These are phyloP conservation scores for Pyrgus malvae DNA, from an alignment of 2,888 invertebrate species.

Conservation along the genomic window DNA sequence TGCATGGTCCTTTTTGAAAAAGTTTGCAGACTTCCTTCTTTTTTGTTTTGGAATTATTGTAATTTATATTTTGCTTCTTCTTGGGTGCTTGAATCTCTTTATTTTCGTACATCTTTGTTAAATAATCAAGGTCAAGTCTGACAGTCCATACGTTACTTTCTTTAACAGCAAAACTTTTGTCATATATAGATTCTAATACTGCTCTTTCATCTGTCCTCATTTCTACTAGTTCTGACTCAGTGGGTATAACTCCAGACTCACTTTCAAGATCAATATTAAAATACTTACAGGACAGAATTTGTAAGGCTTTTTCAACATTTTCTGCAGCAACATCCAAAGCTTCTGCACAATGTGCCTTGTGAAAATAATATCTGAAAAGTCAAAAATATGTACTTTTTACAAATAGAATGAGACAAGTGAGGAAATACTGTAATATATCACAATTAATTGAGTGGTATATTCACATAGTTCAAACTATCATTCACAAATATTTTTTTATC, in stretches of 20 bases:
- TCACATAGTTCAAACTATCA: no score
- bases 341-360: slow-evolving; percentile 87
- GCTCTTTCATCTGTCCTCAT: slow-evolving; percentile 87
- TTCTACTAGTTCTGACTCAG: slow-evolving; percentile 81
- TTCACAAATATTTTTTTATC: no score
- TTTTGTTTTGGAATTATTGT: slow-evolving; percentile 64
- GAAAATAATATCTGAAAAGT: slow-evolving; percentile 86
- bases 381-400: no score
- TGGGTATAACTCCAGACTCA: slow-evolving; percentile 64
- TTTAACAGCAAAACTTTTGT: slow-evolving; percentile 85
- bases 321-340: slow-evolving; percentile 85
- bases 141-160: slow-evolving; percentile 88
- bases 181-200: slow-evolving; percentile 90
- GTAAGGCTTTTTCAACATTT: slow-evolving; percentile 86
- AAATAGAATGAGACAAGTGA: no score
- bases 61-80: slow-evolving; percentile 61
- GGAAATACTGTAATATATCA: no score
- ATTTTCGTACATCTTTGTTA: slow-evolving; percentile 80
- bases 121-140: slow-evolving; percentile 85
- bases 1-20: slow-evolving; percentile 85
- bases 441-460: no score
- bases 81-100: slow-evolving; percentile 72
- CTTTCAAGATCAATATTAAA: slow-evolving; percentile 73
- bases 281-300: slow-evolving; percentile 87
- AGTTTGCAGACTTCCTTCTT: slow-evolving; percentile 84